phyloP scores from a whole-genome alignment of 2,113 vertebrate species.

The Mola mola region DNA sequence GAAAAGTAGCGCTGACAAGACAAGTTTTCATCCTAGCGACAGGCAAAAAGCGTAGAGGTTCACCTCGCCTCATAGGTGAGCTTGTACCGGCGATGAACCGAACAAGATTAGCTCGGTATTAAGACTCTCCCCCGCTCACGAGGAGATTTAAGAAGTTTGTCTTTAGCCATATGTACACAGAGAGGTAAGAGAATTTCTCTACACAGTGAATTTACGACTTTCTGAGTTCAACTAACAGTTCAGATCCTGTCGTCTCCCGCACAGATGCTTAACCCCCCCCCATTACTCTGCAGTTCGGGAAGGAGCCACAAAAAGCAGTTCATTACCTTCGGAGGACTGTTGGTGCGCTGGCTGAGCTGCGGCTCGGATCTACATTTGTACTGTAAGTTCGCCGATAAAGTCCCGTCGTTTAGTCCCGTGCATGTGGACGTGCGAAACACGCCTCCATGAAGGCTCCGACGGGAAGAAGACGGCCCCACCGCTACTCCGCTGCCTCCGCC shows the following conservation, averaged over 20 bases:
- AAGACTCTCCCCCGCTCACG: slow-evolving; percentile 31
- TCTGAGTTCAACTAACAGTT: slow-evolving; percentile 35
- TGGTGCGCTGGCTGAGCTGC: slow-evolving; percentile 45
- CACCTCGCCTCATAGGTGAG: slow-evolving; percentile 55
- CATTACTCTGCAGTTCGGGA: slow-evolving; percentile 43
- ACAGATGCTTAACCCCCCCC: slow-evolving; percentile 41
- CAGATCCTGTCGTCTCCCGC: slow-evolving; percentile 20
- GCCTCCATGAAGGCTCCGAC: slow-evolving; percentile 60
- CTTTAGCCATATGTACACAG: neutral
- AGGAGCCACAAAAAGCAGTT: slow-evolving; percentile 13
- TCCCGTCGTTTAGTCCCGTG: slow-evolving; percentile 69
- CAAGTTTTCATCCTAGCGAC: slow-evolving; percentile 48
- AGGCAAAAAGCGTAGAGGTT: slow-evolving; percentile 20
- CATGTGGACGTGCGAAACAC: slow-evolving; percentile 66
- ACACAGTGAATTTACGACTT: slow-evolving; percentile 41
- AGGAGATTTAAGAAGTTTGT: slow-evolving; percentile 23
- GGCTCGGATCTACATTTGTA: slow-evolving; percentile 59
- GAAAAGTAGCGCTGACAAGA: slow-evolving; percentile 15
- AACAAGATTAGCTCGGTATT: slow-evolving; percentile 57
- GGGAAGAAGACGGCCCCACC: slow-evolving; percentile 56
- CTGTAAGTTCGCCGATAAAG: slow-evolving; percentile 65
- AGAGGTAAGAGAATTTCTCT: slow-evolving; percentile 18
- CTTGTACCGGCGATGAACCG: slow-evolving; percentile 35
- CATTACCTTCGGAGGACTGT: slow-evolving; percentile 74
- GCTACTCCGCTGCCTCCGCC: slow-evolving; percentile 56